A percentile compares a stretch with the other conserved stretches of the same genome.
These are phyloP conservation scores for Latrodectus geometricus DNA, from an alignment of 1,140 invertebrate species.

Conservation along the genomic window DNA sequence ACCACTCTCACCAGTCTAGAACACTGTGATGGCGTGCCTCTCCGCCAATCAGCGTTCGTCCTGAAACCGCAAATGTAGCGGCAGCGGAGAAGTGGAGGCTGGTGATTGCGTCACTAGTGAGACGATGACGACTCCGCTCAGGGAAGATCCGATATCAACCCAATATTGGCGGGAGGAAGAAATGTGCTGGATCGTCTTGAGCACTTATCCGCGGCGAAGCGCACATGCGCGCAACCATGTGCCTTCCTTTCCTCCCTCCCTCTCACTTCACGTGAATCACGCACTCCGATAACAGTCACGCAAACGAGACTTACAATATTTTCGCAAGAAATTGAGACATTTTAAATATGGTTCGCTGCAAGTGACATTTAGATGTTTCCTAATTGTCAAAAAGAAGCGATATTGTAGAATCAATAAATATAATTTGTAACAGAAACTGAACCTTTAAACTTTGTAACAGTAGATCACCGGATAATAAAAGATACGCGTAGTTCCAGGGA, in stretches of 20 bases:
- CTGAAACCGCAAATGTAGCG: slow-evolving; percentile 53
- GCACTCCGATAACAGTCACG: slow-evolving; percentile 4
- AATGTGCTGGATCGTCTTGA: background rate
- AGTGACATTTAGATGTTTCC: background rate
- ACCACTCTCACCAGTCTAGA: background rate
- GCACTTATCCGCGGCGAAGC: background rate
- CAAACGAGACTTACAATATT: background rate
- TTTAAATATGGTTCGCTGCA: background rate
- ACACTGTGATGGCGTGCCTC: slow-evolving; percentile 29
- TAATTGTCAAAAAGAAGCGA: background rate
- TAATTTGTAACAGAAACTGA: too few species aligned
- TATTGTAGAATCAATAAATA: background rate
- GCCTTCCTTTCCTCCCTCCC: background rate
- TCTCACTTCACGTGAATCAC: slow-evolving; percentile 1
- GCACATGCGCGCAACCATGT: slow-evolving; percentile 8
- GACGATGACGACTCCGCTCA: slow-evolving; percentile 10
- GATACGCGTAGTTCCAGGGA: background rate
- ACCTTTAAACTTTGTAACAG: background rate
- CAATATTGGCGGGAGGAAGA: slow-evolving; percentile 6
- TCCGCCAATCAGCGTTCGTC: slow-evolving; percentile 37
- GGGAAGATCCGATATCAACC: slow-evolving; percentile 29
- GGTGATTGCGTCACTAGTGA: slow-evolving; percentile 18
- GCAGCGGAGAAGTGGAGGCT: slow-evolving; percentile 6
- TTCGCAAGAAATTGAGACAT: background rate
- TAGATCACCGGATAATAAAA: background rate